Evolutionary conservation across 2,888 invertebrate species (phyloP), one percentile per base, ranked within the genome.

Genomic region (Spatulosminthurus flaviceps): DNA sequence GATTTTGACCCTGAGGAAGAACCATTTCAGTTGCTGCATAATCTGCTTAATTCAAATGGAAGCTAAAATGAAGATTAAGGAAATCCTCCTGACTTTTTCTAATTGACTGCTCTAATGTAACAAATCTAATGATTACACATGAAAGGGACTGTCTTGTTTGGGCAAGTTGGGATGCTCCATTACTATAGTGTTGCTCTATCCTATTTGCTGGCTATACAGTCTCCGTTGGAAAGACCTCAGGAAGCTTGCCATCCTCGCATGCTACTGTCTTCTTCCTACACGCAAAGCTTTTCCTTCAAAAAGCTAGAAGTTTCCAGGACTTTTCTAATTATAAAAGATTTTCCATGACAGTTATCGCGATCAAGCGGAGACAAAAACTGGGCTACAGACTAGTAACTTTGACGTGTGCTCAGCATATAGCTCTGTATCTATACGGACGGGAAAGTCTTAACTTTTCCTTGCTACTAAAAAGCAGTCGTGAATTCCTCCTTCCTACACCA

Each of bases 241-340:
- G 34, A 34, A 34, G 9, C 5, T 34, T 34, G 9, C 34, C n/a
- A n/a, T n/a, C 16, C 16, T 51, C 51, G 19, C 16, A 51, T 51
- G 51, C n/a, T 51, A 19, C 7, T 41, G 13, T 41, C 41, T 41
- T 19, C 51, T 2, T n/a, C 51, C 51, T 2, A 51, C 16, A 34
- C 34, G 34, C 34, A 4, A 51, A n/a, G 51, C 51, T 19, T 41
- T 13, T 51, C 51, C 51, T 51, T 51, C 51, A 5, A n/a, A n/a
- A n/a, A 51, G 51, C 19, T n/a, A 26, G 16, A 64, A 64, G 22
- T 64, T 64, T 64, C n/a, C 64, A 64, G n/a, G 64, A 64, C 64
- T 64, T 64, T 64, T 64, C 64, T 64, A 64, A 64, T 64, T 64
- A 64, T 64, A 64, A 64, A 64, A 64, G 64, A 64, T 64, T 64